These are phyloP conservation scores for Echiichthys vipera DNA, from an alignment of 2,797 vertebrate genomes.

Conservation along the genomic window DNA sequence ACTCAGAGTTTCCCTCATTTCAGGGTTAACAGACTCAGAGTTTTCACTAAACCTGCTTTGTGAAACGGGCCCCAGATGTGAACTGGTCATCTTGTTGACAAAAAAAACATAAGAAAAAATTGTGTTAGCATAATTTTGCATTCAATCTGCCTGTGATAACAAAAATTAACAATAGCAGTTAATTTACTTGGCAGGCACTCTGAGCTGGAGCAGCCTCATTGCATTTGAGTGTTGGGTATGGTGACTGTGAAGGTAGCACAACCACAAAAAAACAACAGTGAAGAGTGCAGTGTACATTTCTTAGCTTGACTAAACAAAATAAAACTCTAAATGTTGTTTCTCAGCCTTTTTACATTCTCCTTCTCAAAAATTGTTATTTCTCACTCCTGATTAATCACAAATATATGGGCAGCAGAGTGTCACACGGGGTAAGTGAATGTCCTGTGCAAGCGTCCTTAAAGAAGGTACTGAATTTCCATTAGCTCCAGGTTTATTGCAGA, in stretches of 20 bases:
- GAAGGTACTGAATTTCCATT: neutral
- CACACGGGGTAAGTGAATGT: neutral
- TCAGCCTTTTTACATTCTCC: neutral
- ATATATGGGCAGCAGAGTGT: neutral
- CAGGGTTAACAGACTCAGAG: too few relatives aligned
- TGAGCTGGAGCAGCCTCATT: slow-evolving; percentile 11
- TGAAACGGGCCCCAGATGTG: too few relatives aligned
- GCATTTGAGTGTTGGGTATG: slow-evolving; percentile 22
- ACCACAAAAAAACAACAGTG: slow-evolving; percentile 14
- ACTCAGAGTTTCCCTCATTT: too few relatives aligned
- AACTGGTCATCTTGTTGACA: slow-evolving; percentile 34
- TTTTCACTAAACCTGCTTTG: too few relatives aligned
- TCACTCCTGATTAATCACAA: slow-evolving; percentile 13
- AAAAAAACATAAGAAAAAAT: slow-evolving; percentile 41
- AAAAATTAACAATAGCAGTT: slow-evolving; percentile 55
- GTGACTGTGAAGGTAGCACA: slow-evolving; percentile 32
- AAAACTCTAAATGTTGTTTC: slow-evolving; percentile 6
- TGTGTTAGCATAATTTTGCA: slow-evolving; percentile 42
- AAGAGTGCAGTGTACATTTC: neutral
- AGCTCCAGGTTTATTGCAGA: slow-evolving; percentile 5
- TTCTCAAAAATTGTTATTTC: slow-evolving; percentile 8
- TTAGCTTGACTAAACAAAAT: slow-evolving; percentile 11
- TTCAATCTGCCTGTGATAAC: slow-evolving; percentile 49
- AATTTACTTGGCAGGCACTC: slow-evolving; percentile 47
- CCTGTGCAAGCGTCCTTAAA: neutral